Percentiles rank a stretch among this genome's conserved stretches.
Conservation (phyloP, 2,888 invertebrate species). For the Ectemnius lituratus region DNA sequence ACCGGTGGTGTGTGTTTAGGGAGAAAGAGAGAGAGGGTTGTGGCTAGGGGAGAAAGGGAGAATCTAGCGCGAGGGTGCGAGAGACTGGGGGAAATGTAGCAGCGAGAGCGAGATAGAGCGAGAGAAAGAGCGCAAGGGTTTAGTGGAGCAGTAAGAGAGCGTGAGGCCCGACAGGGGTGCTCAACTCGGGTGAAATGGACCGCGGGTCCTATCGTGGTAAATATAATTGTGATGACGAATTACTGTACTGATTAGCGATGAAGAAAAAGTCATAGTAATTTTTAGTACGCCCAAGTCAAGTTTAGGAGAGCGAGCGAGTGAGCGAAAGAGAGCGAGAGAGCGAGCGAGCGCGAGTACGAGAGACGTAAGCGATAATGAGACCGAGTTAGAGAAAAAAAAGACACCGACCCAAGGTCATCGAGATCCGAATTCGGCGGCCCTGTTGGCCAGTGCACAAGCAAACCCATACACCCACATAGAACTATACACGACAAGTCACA, state of each 20-base stretch:
- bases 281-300: conserved; percentile 36
- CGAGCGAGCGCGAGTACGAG: conserved; percentile 21
- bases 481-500: not conserved
- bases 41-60: conserved; percentile 13
- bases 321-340: not conserved
- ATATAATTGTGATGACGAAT: conserved; percentile 57
- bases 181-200: conserved; percentile 48
- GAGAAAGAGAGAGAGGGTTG: conserved; percentile 6
- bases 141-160: conserved; percentile 40
- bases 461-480: conserved; percentile 26
- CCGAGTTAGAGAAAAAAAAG: conserved; percentile 21
- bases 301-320: conserved; percentile 16
- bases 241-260: conserved; percentile 49
- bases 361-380: conserved; percentile 6
- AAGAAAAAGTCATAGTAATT: conserved; percentile 41
- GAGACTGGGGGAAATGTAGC: not conserved
- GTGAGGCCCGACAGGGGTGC: conserved; percentile 51
- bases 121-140: not conserved
- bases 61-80: conserved; percentile 19
- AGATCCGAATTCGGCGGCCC: conserved; percentile 54
- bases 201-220: conserved; percentile 47
- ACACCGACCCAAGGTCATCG: conserved; percentile 49
- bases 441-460: conserved; percentile 53
- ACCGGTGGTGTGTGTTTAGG: not conserved
- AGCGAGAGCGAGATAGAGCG: conserved; percentile 17